Percentiles rank a stretch among this genome's conserved stretches.
Evolutionary conservation across 2,113 vertebrate species (phyloP).

Genomic region (Colinus virginianus): DNA sequence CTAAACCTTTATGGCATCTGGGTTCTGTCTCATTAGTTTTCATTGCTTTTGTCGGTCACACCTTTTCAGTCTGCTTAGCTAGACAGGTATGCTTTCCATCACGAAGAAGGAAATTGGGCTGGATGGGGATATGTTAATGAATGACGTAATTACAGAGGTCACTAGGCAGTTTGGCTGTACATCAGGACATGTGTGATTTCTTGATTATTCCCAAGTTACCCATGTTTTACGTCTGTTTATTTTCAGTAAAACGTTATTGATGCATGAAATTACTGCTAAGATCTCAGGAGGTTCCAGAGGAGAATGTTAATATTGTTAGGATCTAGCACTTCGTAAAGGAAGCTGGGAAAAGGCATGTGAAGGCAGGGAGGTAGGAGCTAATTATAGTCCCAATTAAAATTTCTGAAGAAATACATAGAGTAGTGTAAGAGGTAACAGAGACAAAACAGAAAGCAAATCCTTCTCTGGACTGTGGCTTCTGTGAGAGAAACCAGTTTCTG

Average conservation of each 20-base stretch:
- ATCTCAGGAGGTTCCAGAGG: constrained; percentile 28
- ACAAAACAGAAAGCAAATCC: constrained; percentile 23
- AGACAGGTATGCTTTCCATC: background rate
- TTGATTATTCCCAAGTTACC: constrained; percentile 33
- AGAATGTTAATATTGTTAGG: constrained; percentile 59
- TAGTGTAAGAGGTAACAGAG: background rate
- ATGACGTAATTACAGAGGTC: background rate
- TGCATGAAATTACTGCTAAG: constrained; percentile 42
- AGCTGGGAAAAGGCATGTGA: background rate
- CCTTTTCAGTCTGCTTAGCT: constrained; percentile 3
- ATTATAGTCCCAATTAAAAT: constrained; percentile 31
- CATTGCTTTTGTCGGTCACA: constrained; percentile 12
- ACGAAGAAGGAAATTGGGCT: background rate
- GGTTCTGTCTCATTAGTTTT: constrained; percentile 23
- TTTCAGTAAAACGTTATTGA: constrained; percentile 41
- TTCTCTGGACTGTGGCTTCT: constrained; percentile 23
- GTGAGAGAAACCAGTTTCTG: constrained; percentile 38
- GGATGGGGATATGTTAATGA: constrained; percentile 18
- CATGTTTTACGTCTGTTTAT: constrained; percentile 49
- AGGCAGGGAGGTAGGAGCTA: background rate
- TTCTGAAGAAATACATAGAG: constrained; percentile 33
- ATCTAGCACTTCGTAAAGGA: background rate
- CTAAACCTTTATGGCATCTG: background rate
- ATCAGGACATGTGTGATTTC: background rate
- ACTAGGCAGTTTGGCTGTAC: constrained; percentile 3